Percentiles rank a stretch among this genome's conserved stretches.
Evolutionary conservation across 2,888 invertebrate species (phyloP).

Genomic region (Drosophila parthenogenetica): DNA sequence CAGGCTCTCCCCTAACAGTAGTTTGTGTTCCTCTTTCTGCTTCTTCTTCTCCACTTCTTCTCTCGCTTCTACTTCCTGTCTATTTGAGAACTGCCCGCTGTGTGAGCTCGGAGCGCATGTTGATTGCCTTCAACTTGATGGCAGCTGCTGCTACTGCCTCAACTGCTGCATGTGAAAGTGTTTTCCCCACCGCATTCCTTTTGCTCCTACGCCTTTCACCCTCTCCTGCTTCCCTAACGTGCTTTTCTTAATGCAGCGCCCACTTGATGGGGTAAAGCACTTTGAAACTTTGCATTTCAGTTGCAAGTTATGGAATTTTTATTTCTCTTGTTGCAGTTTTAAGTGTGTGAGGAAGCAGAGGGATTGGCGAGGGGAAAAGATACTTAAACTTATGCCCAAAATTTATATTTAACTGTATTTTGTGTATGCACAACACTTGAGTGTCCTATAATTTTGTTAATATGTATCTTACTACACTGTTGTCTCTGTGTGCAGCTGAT

Average conservation of each 20-base stretch:
- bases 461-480: constrained; percentile 5
- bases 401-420: constrained; percentile 52
- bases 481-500: constrained; percentile 14
- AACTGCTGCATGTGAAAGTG: constrained; percentile 38
- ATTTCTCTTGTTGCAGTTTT: constrained; percentile 31
- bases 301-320: constrained; percentile 60
- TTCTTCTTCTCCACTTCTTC: neutral
- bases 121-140: constrained; percentile 54
- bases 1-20: constrained; percentile 16
- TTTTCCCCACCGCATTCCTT: constrained; percentile 2
- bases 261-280: constrained; percentile 53
- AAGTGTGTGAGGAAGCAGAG: neutral
- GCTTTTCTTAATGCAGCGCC: constrained; percentile 7
- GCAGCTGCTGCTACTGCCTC: constrained; percentile 28
- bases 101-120: constrained; percentile 20
- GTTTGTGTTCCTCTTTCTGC: constrained; percentile 10
- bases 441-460: constrained; percentile 30
- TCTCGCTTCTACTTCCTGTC: constrained; percentile 27
- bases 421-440: constrained; percentile 32
- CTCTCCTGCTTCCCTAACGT: neutral
- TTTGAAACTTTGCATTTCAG: constrained; percentile 60
- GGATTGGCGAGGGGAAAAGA: neutral
- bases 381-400: constrained; percentile 34
- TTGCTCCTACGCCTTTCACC: neutral
- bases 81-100: constrained; percentile 31